phyloP scores from a whole-genome alignment of 2,113 vertebrate species.

The Mormoops blainvillei region DNA sequence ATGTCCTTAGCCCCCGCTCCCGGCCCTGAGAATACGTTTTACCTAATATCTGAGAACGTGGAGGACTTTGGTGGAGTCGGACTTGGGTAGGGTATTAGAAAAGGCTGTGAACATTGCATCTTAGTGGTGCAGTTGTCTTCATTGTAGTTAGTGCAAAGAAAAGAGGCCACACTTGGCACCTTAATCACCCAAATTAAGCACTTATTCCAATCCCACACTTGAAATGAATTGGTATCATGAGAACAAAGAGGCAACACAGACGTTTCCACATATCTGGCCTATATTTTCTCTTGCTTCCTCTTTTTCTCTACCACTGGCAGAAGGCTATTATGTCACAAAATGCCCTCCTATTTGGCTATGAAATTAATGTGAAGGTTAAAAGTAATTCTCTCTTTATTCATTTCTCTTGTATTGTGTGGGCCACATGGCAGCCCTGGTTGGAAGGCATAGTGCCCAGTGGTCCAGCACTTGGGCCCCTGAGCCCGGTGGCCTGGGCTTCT shows the following conservation, averaged over 20 bases:
- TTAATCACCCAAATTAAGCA: conserved; percentile 38
- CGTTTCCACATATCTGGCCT: background rate
- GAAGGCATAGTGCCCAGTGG: background rate
- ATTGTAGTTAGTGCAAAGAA: background rate
- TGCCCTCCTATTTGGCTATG: background rate
- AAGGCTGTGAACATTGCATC: background rate
- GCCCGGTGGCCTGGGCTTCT: background rate
- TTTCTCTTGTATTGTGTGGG: no score
- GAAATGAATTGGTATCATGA: background rate
- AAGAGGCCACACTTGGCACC: background rate
- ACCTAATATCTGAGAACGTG: conserved; percentile 30
- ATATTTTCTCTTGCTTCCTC: background rate
- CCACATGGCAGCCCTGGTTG: background rate
- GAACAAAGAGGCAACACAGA: background rate
- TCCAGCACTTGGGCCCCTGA: fast-evolving
- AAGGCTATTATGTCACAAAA: background rate
- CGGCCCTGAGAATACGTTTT: background rate
- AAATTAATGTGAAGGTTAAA: conserved; percentile 8
- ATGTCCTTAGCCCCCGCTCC: background rate
- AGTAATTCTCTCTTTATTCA: background rate
- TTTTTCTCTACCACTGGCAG: background rate
- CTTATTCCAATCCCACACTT: background rate
- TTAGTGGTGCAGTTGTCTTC: background rate
- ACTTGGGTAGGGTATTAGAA: background rate
- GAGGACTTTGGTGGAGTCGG: background rate